phyloP scores from a whole-genome alignment of 1,140 invertebrate genomes.

The Drosophila nannoptera region DNA sequence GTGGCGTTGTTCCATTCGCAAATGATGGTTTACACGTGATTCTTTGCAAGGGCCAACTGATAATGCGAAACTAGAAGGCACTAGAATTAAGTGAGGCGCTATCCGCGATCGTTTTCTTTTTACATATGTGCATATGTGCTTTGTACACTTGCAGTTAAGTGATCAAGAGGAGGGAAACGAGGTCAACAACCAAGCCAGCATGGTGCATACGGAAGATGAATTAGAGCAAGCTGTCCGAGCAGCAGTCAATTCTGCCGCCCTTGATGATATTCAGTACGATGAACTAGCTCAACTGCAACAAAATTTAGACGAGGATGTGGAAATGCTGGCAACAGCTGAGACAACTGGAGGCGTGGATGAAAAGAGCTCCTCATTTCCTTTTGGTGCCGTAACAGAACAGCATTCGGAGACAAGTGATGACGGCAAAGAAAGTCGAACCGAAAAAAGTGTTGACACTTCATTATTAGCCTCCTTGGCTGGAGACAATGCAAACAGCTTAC shows the following conservation, averaged over 20 bases:
- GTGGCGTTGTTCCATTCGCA: constrained; percentile 77
- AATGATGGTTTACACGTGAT: constrained; percentile 68
- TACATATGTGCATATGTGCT: constrained; percentile 8
- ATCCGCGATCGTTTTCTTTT: not conserved
- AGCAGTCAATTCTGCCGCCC: not conserved
- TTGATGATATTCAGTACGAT: constrained; percentile 39
- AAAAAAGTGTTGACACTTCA: constrained; percentile 65
- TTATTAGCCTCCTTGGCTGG: constrained; percentile 74
- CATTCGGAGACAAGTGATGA: constrained; percentile 76
- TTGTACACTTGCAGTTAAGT: constrained; percentile 47
- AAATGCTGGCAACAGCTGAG: constrained; percentile 52
- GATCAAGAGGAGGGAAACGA: constrained; percentile 58
- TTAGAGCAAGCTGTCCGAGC: constrained; percentile 18
- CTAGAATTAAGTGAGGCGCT: not conserved
- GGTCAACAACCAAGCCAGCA: constrained; percentile 10
- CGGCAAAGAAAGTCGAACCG: constrained; percentile 46
- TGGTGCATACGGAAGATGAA: constrained; percentile 35
- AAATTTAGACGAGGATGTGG: constrained; percentile 58
- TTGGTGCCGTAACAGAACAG: constrained; percentile 53
- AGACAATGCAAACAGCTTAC: constrained; percentile 78
- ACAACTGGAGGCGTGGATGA: constrained; percentile 62
- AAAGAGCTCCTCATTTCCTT: constrained; percentile 78
- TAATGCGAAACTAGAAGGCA: constrained; percentile 16
- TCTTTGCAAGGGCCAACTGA: constrained; percentile 79
- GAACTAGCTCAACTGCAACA: constrained; percentile 38